Base-by-base conservation (phyloP, 2,797 vertebrate species). In the Esox masquinongy region DNA sequence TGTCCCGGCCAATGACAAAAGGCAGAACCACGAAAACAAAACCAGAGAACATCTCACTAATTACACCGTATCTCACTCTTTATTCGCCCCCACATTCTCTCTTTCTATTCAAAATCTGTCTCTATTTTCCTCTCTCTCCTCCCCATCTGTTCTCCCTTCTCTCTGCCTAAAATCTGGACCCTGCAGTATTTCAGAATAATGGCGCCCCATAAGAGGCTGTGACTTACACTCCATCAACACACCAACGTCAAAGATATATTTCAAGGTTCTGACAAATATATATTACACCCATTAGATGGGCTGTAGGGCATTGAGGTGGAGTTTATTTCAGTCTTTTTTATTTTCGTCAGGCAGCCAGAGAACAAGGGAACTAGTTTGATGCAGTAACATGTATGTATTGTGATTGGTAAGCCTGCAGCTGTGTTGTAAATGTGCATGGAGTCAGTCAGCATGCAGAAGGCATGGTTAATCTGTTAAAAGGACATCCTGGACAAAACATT, bases 381-480 rank as follows among this genome's bases (percentile, higher is more conserved):
- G 19, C 69, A 29, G 50, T n/a, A 26, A 50, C 50, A 59, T 39
- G 63, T 67, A 66, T 34, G 17, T 29, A 36, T 53, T 39, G 22
- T 12, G 39, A 15, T 8, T 51, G 5, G 53, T 63, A 36, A 69
- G 51, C 22, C 53, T 69, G n/a, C 50, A 47, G 17, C 12, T 1
- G 36, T 4, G 43, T 36, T 68, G 6, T 43, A 49, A 14, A 47
- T 16, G 39, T 47, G 14, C 61, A 16, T 49, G 61, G 14, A 39
- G 16, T 12, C n/a, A 43, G 31, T 34, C 66, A 51, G 47, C 39
- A 43, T 9, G 39, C 39, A 6, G 39, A 80, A 75, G 26, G 80
- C 84, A 78, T 69, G 79, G 78, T 76, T 85, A 59, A 9, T 59
- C 53, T 59, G 53, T 22, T n/a, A 3, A 22, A n/a, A 59, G 53